These are phyloP conservation scores for Tubulanus polymorphus DNA, from an alignment of 2,888 invertebrate species.

Conservation along the genomic window DNA sequence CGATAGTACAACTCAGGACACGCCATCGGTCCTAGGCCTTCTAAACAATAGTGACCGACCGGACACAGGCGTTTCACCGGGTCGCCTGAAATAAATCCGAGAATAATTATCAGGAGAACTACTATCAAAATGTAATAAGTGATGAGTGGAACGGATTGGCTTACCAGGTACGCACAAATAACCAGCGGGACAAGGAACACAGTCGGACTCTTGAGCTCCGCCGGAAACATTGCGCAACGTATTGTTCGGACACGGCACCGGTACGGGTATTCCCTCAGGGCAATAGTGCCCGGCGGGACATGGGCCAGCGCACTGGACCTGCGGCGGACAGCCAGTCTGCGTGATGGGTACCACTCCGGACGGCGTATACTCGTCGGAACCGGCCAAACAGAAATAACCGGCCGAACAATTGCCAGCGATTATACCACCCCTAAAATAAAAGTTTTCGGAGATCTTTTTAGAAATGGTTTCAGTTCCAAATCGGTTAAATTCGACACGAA, in stretches of 20 bases:
- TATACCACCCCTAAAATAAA: conserved; percentile 35
- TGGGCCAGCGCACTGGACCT: conserved; percentile 39
- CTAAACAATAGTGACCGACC: conserved; percentile 41
- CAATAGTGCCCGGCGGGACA: conserved; percentile 49
- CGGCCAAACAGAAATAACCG: conserved; percentile 46
- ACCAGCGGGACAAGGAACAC: conserved; percentile 44
- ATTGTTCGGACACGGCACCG: conserved; percentile 41
- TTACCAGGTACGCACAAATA: conserved; percentile 39
- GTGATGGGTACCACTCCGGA: conserved; percentile 27
- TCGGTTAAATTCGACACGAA: no score
- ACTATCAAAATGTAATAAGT: background rate
- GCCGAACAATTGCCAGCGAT: conserved; percentile 37
- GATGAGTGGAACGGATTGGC: background rate
- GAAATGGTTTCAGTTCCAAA: no score
- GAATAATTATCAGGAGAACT: background rate
- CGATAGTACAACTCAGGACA: conserved; percentile 43
- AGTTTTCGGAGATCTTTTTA: background rate
- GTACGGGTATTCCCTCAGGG: conserved; percentile 30
- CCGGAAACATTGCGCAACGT: conserved; percentile 36
- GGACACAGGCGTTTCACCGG: conserved; percentile 33
- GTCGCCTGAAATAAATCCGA: conserved; percentile 19
- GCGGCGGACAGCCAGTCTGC: conserved; percentile 25
- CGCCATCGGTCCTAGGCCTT: conserved; percentile 33
- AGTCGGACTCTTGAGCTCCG: conserved; percentile 34
- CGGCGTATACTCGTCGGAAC: conserved; percentile 32